A percentile compares a stretch with the other conserved stretches of the same genome.
phyloP scores from a whole-genome alignment of 2,113 vertebrate genomes.

The Sakesphorus luctuosus region DNA sequence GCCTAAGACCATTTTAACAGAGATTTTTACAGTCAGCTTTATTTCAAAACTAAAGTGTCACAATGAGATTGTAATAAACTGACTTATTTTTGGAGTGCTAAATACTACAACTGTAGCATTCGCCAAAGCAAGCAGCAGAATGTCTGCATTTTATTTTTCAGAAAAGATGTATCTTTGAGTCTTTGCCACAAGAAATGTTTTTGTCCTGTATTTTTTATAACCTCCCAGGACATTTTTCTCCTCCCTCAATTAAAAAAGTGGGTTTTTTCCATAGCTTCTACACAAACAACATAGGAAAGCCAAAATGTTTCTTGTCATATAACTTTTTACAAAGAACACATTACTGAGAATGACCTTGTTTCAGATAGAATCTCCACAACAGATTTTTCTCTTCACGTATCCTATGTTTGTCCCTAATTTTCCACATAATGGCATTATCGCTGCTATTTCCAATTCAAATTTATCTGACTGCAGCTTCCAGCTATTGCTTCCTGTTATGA shows the following conservation, averaged over 20 bases:
- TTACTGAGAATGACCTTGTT: background rate
- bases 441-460: constrained; percentile 13
- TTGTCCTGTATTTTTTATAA: constrained; percentile 31
- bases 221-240: constrained; percentile 42
- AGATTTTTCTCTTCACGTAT: constrained; percentile 30
- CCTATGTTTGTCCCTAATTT: background rate
- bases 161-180: constrained; percentile 16
- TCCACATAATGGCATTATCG: background rate
- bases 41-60: background rate
- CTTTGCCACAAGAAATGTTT: constrained; percentile 41
- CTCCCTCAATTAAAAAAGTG: constrained; percentile 47
- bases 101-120: background rate
- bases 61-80: background rate
- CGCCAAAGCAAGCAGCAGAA: background rate
- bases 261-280: background rate
- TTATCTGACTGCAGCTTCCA: constrained; percentile 22
- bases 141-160: background rate
- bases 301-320: background rate
- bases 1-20: background rate
- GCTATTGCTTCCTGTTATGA: constrained; percentile 42
- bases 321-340: background rate
- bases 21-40: background rate
- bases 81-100: background rate
- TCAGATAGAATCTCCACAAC: background rate
- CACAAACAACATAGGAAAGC: constrained; percentile 14